Conservation (phyloP, 1,140 invertebrate species). For the Thaumetopoea pityocampa region DNA sequence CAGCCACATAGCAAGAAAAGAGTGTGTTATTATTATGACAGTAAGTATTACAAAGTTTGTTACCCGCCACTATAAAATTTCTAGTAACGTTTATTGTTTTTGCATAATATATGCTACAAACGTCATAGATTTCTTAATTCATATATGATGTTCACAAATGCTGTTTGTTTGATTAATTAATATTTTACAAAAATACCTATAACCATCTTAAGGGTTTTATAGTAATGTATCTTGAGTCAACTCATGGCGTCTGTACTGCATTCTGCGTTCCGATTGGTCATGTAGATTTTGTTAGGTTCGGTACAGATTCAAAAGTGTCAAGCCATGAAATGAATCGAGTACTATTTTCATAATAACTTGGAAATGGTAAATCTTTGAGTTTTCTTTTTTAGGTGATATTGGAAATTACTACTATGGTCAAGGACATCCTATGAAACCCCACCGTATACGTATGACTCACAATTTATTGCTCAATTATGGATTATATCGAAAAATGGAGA, state of each 20-base stretch:
- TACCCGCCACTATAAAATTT: conserved; percentile 47
- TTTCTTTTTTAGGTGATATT: conserved; percentile 88
- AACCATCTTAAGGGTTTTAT: conserved; percentile 50
- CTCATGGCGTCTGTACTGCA: conserved; percentile 55
- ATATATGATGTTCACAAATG: background rate
- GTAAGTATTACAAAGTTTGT: conserved; percentile 83
- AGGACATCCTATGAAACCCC: conserved; percentile 99
- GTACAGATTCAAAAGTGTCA: conserved; percentile 63
- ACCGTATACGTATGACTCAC: conserved; percentile 99
- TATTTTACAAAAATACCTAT: conserved; percentile 3
- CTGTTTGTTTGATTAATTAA: too few relatives aligned
- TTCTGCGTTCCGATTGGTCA: conserved; percentile 46
- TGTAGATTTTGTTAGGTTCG: conserved; percentile 28
- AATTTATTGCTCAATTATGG: conserved; percentile 99
- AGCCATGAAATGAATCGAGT: conserved; percentile 57
- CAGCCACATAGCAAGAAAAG: conserved; percentile 92
- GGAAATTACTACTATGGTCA: conserved; percentile 99
- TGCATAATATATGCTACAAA: background rate
- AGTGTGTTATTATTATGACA: conserved; percentile 99
- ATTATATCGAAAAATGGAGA: conserved; percentile 99
- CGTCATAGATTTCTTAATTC: too few relatives aligned
- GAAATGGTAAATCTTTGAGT: conserved; percentile 32
- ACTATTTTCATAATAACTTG: conserved; percentile 50
- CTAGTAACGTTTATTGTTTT: background rate
- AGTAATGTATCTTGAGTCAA: conserved; percentile 34